Conservation (phyloP, 2,113 vertebrate genomes). For the Desmodus rotundus region DNA sequence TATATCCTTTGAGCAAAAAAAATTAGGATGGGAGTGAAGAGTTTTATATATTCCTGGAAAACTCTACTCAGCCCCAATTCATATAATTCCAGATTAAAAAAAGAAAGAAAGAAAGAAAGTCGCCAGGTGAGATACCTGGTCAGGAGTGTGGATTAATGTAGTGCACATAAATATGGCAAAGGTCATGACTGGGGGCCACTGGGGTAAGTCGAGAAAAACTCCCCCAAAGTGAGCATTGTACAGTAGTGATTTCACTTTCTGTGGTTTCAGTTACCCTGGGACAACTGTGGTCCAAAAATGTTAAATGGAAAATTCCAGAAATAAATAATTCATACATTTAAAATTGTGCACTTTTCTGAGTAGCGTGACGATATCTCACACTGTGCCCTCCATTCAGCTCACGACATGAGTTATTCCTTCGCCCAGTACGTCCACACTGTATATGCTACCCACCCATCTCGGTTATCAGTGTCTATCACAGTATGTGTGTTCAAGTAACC, state of each 20-base stretch:
- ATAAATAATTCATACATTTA: background rate
- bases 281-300: background rate
- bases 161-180: background rate
- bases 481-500: background rate
- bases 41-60: conserved; percentile 34
- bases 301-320: background rate
- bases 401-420: background rate
- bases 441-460: too few relatives aligned
- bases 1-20: background rate
- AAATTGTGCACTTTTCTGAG: background rate
- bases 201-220: background rate
- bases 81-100: background rate
- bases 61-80: background rate
- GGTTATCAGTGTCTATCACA: background rate
- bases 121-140: background rate
- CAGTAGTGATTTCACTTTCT: background rate
- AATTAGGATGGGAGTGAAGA: conserved; percentile 1
- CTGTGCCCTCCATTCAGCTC: background rate
- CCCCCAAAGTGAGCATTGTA: background rate
- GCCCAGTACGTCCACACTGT: background rate
- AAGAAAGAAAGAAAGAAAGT: background rate
- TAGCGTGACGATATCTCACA: background rate
- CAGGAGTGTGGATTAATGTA: background rate
- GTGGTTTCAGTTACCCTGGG: background rate
- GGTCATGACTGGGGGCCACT: background rate